Base-by-base conservation (phyloP, 2,888 invertebrate genomes). In the Hydropsyche betteni region DNA sequence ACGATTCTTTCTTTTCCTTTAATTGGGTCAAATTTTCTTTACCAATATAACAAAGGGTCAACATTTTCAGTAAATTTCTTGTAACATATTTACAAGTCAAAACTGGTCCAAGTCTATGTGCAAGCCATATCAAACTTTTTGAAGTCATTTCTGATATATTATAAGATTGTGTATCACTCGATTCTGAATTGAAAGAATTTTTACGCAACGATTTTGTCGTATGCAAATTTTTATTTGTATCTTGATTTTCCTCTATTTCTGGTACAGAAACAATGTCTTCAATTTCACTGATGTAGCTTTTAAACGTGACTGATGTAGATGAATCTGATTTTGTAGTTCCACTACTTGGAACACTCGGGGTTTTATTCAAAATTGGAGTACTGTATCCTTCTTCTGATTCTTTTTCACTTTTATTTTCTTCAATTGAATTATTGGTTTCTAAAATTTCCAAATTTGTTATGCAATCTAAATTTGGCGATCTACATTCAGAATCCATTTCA, bases 31-130 rank as follows among this genome's bases (percentile, higher is more conserved):
- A 85, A 83, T 93, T 94, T 79, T 94, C 94, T 81, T 90, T 91
- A 0, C 94, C 96, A 33, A 95, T 92, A 83, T 97, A 99, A 84
- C 98, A 99, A 3, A 98, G 85, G 0, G 97, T 95, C 73, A 99
- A 86, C 95, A 99, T 97, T 82, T 97, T 91, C 10, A 99, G 87
- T 79, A 99, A 88, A 87, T 98, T 98, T 77, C 95, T 90, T 0
- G 97, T 94, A 38, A 99, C 88, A 86, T 95, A 93, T 80, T 95
- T 91, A 55, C 98, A 96, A 0, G 97, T 96, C 34, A 99, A 88
- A 68, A 98, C 95, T 0, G 99, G 98, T 0, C 99, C 99, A 16
- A 99, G 86, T 79, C 97, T 90, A 85, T 97, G 95, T 0, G 97
- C 93, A 76, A 99, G 83, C 98, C 98, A 98, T 77, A 96, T 91